These are phyloP conservation scores for Ceyx melanurus DNA, from an alignment of 2,113 vertebrate genomes.

Conservation along the genomic window DNA sequence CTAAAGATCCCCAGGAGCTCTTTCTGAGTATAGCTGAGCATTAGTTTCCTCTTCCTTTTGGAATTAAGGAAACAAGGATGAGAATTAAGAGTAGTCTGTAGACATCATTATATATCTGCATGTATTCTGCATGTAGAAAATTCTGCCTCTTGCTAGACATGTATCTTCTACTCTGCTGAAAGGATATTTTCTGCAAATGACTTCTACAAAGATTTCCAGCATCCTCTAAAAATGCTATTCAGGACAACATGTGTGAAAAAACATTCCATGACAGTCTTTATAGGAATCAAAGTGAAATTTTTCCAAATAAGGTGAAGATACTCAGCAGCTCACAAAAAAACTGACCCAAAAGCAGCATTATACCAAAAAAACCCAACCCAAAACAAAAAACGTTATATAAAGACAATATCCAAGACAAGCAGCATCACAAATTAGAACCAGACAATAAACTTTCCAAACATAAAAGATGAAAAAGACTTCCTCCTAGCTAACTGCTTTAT, in stretches of 20 bases:
- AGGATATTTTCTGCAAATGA: neutral
- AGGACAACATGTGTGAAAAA: neutral
- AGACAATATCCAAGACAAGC: neutral
- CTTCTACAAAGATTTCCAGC: neutral
- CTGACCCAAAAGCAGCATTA: slow-evolving; percentile 20
- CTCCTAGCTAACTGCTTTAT: neutral
- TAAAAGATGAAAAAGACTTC: neutral
- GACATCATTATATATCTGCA: neutral
- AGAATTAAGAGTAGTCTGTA: neutral
- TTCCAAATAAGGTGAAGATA: slow-evolving; percentile 16
- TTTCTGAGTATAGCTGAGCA: neutral
- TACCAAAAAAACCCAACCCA: neutral
- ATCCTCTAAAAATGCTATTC: neutral
- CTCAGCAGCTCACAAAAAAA: slow-evolving; percentile 21
- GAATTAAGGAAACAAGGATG: neutral
- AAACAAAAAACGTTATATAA: neutral
- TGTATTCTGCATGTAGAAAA: neutral
- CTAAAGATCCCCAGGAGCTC: neutral
- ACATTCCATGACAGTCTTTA: neutral
- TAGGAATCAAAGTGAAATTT: neutral
- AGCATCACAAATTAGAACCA: neutral
- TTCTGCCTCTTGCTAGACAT: neutral
- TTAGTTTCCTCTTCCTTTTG: neutral
- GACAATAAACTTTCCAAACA: neutral
- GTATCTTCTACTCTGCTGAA: neutral